phyloP scores from a whole-genome alignment of 2,797 vertebrate species.

The Smutsia gigantea region DNA sequence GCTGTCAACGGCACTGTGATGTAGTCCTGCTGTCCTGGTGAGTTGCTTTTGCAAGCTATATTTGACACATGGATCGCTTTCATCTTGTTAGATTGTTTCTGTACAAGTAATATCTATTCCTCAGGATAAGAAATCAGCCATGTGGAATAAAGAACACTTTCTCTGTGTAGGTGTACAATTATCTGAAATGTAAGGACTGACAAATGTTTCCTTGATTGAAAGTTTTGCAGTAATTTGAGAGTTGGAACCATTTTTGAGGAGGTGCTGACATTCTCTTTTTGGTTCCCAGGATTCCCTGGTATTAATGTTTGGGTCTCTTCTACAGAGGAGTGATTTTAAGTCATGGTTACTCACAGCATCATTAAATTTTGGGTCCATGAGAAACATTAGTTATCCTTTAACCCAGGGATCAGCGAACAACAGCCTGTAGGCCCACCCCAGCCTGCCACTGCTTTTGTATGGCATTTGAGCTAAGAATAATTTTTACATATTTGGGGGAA shows the following conservation, averaged over 20 bases:
- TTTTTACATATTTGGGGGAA: background rate
- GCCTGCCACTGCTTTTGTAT: background rate
- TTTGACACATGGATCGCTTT: slow-evolving; percentile 72
- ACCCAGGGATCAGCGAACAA: background rate
- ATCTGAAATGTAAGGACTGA: slow-evolving; percentile 83
- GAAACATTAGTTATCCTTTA: background rate
- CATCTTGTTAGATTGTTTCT: slow-evolving; percentile 79
- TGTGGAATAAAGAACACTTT: slow-evolving; percentile 84
- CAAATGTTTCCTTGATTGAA: slow-evolving; percentile 80
- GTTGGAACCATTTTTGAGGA: slow-evolving; percentile 71
- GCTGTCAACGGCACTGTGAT: slow-evolving; percentile 67
- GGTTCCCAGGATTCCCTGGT: background rate
- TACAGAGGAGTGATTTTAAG: slow-evolving; percentile 41
- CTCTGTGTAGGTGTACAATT: slow-evolving; percentile 82
- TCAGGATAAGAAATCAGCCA: slow-evolving; percentile 79
- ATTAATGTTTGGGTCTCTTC: background rate
- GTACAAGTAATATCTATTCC: slow-evolving; percentile 84
- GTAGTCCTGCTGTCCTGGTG: slow-evolving; percentile 39
- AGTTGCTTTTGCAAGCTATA: slow-evolving; percentile 76
- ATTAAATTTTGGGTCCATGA: background rate
- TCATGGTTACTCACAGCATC: slow-evolving; percentile 45
- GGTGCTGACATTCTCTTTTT: slow-evolving; percentile 56
- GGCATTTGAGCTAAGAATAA: background rate
- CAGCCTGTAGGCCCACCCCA: background rate
- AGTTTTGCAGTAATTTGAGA: slow-evolving; percentile 75